Evolutionary conservation across 2,888 invertebrate species (phyloP), one percentile per base, ranked within the genome.

Genomic region (Dasysyrphus albostriatus): DNA sequence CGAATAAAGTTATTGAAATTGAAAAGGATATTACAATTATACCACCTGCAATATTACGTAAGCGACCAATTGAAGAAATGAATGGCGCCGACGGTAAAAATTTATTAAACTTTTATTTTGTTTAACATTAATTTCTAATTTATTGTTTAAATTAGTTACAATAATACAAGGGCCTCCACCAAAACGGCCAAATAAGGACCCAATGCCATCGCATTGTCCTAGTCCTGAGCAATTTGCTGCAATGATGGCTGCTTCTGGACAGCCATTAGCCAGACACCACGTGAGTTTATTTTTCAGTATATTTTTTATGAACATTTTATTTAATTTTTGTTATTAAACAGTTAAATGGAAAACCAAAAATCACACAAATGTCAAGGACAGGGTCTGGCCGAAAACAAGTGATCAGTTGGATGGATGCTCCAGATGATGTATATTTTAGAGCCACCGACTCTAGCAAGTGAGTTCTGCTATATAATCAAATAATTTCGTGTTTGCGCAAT

Each of bases 401-500:
- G 90, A 98, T 98, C 92, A 98, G 98, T 91, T 98, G 98, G 98
- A 98, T 98, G 96, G 98, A 99, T 93, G 98, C 98, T 79, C 98
- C 98, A 29, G 98, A 99, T 92, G 98, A 99, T 94, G 96, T 98
- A 89, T 98, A 98, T 94, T 98, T 98, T 94, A 95, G 97, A 92
- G 98, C 98, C 90, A 98, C 97, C 61, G 97, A 97, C 90, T 94
- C 95, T 90, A 97, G 97, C 93, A 98, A 97, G 98, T 98, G 94
- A 94, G 96, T 94, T 9, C 8, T 32, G 14, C n/a, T 51, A 0
- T 42, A 24, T 14, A 16, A 44, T 19, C 6, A 54, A 14, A 29
- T 3, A 9, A 9, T 37, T 8, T 8, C 8, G 1, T 24, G 24
- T 24, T 3, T 24, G 24, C 24, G 24, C 24, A 24, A 24, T 24